Evolutionary conservation across 2,888 invertebrate genomes (phyloP), one percentile per base, ranked within the genome.

Genomic region (Drosophila meridionalis): DNA sequence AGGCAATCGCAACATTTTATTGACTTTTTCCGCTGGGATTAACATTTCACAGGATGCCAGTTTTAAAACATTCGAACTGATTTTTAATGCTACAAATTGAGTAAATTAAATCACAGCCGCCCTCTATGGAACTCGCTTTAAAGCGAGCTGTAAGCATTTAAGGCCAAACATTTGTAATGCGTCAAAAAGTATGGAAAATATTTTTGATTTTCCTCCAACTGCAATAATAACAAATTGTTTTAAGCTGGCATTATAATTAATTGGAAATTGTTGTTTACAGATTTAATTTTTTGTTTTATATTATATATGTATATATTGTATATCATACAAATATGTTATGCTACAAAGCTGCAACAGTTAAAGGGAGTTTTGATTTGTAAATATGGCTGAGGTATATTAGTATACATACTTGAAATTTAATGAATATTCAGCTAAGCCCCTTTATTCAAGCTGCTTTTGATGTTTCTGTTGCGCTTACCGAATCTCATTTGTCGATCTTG

Each of bases 221-320:
- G 20, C 32, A 58, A 43, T 14, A 63, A 43, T 26, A 67, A 43
- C 32, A 63, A 69, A 60, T 36, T 42, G 56, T 68, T 48, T 76
- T 76, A 64, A 72, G 72, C 75, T 65, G 58, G n/a, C 43, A 34
- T 20, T 60, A 68, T 76, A 80, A 87, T 80, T 80, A 87, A 87
- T 85, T 77, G 69, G 67, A 78, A 84, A 72, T 56, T 73, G 55
- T 82, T 82, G 6, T 1, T 34, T 8, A 8, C 26, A 40, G 12
- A 42, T 53, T 30, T 55, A 45, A 45, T 47, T 45, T 45, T 20
- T 47, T 20, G 20, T 20, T 20, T 20, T 20, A 20, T 20, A 20
- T 20, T 20, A 20, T 20, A 20, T 20, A 20, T 55, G 45, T 7
- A 6, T 30, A 30, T 30, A 30, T 5, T 20, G 20, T 20, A 14